A percentile compares a stretch with the other conserved stretches of the same genome.
These are phyloP conservation scores for Drosophila neocordata DNA, from an alignment of 1,140 invertebrate species.

Conservation along the genomic window DNA sequence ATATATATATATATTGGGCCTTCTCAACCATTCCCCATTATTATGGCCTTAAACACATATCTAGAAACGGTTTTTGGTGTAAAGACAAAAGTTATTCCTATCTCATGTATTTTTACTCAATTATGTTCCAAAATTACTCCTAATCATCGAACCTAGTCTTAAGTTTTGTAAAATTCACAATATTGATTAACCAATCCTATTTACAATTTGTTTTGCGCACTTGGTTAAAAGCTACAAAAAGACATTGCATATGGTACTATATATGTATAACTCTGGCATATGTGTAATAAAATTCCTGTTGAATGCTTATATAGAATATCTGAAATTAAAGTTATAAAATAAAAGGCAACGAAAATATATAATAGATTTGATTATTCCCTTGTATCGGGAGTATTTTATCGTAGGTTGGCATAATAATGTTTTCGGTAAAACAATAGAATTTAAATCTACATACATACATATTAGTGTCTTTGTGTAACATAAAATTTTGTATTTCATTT, in stretches of 20 bases:
- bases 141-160: constrained; percentile 58
- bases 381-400: too few relatives aligned
- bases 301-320: constrained; percentile 31
- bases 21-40: constrained; percentile 17
- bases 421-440: too few relatives aligned
- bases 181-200: constrained; percentile 64
- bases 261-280: constrained; percentile 38
- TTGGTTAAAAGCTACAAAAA: constrained; percentile 44
- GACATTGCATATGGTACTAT: constrained; percentile 31
- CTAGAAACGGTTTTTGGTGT: constrained; percentile 2
- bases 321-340: too few relatives aligned
- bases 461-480: neutral
- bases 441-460: too few relatives aligned
- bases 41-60: constrained; percentile 39
- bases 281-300: constrained; percentile 70
- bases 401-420: too few relatives aligned
- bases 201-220: constrained; percentile 66
- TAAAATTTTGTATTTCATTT: neutral
- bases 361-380: too few relatives aligned
- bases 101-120: constrained; percentile 21
- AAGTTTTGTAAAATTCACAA: constrained; percentile 59
- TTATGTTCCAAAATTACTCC: constrained; percentile 67
- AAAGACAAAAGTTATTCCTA: neutral
- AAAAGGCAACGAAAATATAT: too few relatives aligned
- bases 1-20: constrained; percentile 19